Percentiles rank a stretch among this genome's conserved stretches.
phyloP scores from a whole-genome alignment of 2,888 invertebrate species.

The Sphaerophoria taeniata region DNA sequence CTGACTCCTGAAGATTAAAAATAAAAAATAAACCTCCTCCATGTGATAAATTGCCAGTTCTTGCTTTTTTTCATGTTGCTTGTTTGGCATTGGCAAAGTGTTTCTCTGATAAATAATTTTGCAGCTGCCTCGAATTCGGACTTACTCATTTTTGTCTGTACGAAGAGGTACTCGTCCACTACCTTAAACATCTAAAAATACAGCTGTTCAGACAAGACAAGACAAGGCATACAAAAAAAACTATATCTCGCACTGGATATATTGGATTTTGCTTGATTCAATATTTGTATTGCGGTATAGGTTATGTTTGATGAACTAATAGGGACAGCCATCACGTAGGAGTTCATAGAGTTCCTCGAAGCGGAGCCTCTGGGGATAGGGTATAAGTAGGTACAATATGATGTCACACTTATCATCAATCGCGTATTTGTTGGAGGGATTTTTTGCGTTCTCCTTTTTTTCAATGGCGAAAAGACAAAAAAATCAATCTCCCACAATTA shows the following conservation, averaged over 20 bases:
- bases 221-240: slow-evolving; percentile 1
- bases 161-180: slow-evolving; percentile 10
- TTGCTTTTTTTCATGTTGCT: background rate
- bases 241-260: slow-evolving; percentile 1
- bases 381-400: too few relatives aligned
- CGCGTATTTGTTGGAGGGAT: slow-evolving; percentile 34
- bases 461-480: background rate
- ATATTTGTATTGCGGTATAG: slow-evolving; percentile 72
- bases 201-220: slow-evolving; percentile 58
- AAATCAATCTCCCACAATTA: background rate
- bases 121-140: slow-evolving; percentile 62
- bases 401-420: slow-evolving; percentile 69
- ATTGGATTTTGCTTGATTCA: slow-evolving; percentile 60
- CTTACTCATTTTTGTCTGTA: slow-evolving; percentile 34
- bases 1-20: slow-evolving; percentile 32
- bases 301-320: slow-evolving; percentile 66
- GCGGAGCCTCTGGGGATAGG: background rate
- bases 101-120: slow-evolving; percentile 54
- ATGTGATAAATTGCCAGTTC: slow-evolving; percentile 67
- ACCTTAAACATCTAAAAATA: slow-evolving; percentile 38
- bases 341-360: background rate
- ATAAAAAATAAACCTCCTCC: slow-evolving; percentile 42
- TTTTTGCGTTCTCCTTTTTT: background rate
- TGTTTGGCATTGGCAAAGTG: slow-evolving; percentile 64
- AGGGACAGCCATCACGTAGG: background rate